Evolutionary conservation across 2,113 vertebrate species (phyloP).

Genomic region (Abramis brama): DNA sequence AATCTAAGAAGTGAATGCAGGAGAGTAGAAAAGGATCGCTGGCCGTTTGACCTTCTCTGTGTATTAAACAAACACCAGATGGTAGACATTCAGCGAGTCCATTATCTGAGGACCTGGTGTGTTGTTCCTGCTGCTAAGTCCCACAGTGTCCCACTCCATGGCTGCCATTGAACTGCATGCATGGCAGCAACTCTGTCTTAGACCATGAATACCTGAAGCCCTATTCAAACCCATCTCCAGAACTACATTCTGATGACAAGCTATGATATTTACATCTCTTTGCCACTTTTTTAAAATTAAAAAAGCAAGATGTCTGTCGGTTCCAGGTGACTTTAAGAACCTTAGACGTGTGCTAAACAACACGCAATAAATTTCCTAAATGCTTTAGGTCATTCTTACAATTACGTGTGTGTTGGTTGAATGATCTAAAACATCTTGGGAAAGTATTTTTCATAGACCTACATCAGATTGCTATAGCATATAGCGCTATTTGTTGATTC

Average conservation of each 20-base stretch:
- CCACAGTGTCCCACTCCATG: conserved; percentile 84
- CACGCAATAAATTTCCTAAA: background rate
- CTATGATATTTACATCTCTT: conserved; percentile 32
- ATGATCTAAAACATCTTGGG: conserved; percentile 1
- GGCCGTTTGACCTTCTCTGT: conserved; percentile 90
- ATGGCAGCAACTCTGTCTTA: conserved; percentile 82
- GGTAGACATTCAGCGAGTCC: conserved; percentile 85
- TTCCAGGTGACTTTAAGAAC: conserved; percentile 10
- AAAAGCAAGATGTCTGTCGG: background rate
- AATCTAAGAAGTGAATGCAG: conserved; percentile 82
- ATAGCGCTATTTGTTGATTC: background rate
- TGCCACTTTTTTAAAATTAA: background rate
- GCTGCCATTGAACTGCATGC: conserved; percentile 84
- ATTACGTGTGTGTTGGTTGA: background rate
- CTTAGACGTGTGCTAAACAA: conserved; percentile 1
- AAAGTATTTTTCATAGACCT: background rate
- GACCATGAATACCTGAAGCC: conserved; percentile 49
- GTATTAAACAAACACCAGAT: conserved; percentile 94
- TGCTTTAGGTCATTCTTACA: background rate
- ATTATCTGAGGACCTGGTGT: conserved; percentile 83
- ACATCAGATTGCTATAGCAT: background rate
- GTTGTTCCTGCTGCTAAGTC: conserved; percentile 85
- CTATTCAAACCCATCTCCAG: conserved; percentile 27
- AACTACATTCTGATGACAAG: conserved; percentile 1
- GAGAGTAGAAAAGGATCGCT: conserved; percentile 82